phyloP scores from a whole-genome alignment of 2,888 invertebrate species.

The Tillus elongatus region DNA sequence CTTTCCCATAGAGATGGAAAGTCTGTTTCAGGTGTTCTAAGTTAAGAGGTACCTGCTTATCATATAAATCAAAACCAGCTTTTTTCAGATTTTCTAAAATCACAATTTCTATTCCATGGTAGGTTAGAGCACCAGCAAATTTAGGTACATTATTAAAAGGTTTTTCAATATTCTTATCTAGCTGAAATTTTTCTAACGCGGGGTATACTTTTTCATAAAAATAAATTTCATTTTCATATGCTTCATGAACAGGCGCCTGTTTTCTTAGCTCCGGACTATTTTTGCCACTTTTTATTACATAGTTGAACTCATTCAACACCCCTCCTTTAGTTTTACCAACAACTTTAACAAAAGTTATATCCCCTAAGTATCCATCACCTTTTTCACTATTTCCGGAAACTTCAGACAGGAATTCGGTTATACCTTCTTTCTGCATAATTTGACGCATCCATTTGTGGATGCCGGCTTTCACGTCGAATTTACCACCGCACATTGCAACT shows the following conservation, averaged over 20 bases:
- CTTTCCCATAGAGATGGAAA: conserved; percentile 19
- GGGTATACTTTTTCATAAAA: conserved; percentile 26
- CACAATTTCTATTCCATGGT: conserved; percentile 23
- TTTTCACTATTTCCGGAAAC: conserved; percentile 22
- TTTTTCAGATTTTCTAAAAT: conserved; percentile 26
- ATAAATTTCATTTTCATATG: conserved; percentile 16
- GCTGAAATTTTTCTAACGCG: conserved; percentile 19
- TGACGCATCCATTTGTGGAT: not conserved
- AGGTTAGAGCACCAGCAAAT: conserved; percentile 23
- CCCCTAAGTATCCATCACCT: conserved; percentile 27
- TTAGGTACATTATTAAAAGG: conserved; percentile 21
- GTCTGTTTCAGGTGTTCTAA: conserved; percentile 25
- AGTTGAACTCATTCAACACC: conserved; percentile 18
- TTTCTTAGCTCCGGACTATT: conserved; percentile 21
- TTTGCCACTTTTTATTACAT: conserved; percentile 27
- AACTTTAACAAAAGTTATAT: conserved; percentile 25
- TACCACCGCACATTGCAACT: no score
- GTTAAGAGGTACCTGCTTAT: conserved; percentile 26
- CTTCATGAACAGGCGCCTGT: conserved; percentile 19
- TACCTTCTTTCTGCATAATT: conserved; percentile 1
- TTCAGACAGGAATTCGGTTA: conserved; percentile 17
- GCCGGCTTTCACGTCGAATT: no score
- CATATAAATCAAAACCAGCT: conserved; percentile 25
- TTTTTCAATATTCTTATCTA: conserved; percentile 14
- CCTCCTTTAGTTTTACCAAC: conserved; percentile 11